Conservation (phyloP, 1,140 invertebrate species). For the Sycophila sp. region DNA sequence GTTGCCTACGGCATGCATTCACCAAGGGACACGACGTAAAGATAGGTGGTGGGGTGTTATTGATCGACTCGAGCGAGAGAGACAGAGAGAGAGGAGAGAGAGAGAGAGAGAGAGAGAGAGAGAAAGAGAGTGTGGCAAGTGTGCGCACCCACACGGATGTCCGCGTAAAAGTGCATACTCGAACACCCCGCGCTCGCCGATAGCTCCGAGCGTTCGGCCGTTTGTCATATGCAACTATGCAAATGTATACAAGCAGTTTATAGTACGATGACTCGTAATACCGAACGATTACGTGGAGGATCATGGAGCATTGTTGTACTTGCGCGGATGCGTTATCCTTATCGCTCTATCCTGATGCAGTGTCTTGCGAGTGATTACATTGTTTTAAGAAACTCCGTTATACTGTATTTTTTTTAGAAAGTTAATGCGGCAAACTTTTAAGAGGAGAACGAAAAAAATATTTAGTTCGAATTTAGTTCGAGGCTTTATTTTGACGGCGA, state of each 20-base stretch:
- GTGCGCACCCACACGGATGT: slow-evolving; percentile 30
- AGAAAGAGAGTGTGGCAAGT: slow-evolving; percentile 39
- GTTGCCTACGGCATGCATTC: slow-evolving; percentile 24
- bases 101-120: not conserved
- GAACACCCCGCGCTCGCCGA: not conserved
- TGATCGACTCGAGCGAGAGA: slow-evolving; percentile 57
- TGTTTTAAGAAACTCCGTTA: not conserved
- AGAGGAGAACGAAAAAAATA: too few relatives aligned
- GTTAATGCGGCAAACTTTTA: too few relatives aligned
- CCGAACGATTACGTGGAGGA: slow-evolving; percentile 24
- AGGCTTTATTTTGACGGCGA: too few relatives aligned
- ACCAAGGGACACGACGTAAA: slow-evolving; percentile 27
- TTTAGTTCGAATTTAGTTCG: too few relatives aligned
- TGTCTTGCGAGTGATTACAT: not conserved
- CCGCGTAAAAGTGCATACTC: slow-evolving; percentile 24
- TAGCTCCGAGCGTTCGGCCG: not conserved
- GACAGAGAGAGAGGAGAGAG: not conserved
- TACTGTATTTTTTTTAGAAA: too few relatives aligned
- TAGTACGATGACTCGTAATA: slow-evolving; percentile 25
- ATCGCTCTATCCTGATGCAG: not conserved
- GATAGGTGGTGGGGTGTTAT: slow-evolving; percentile 51
- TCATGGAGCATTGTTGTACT: slow-evolving; percentile 2
- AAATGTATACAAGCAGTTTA: slow-evolving; percentile 18
- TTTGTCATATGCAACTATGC: slow-evolving; percentile 29
- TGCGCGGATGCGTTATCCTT: not conserved